phyloP scores from a whole-genome alignment of 2,113 vertebrate genomes.

The Syngnathus floridae region DNA sequence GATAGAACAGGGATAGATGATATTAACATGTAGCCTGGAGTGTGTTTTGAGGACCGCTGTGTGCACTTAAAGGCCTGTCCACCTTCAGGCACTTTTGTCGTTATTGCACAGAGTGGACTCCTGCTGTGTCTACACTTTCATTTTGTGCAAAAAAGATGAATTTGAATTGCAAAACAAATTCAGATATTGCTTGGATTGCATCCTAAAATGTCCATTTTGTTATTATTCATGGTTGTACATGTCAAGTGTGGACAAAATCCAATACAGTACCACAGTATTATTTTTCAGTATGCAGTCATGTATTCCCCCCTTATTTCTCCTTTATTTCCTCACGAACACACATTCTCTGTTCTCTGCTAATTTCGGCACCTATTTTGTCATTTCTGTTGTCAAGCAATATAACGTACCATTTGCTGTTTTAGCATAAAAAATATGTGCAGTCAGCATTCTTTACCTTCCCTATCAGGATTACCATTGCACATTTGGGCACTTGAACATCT shows the following conservation, averaged over 20 bases:
- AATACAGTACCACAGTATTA: background rate
- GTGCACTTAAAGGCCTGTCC: constrained; percentile 1
- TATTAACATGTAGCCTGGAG: background rate
- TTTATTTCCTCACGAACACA: background rate
- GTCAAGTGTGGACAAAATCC: background rate
- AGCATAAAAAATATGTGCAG: too few relatives aligned
- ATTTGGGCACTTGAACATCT: too few relatives aligned
- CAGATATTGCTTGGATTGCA: background rate
- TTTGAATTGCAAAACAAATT: background rate
- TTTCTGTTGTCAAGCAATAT: background rate
- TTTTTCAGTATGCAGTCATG: too few relatives aligned
- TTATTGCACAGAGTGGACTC: constrained; percentile 32
- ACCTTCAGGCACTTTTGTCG: constrained; percentile 25
- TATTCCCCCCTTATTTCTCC: too few relatives aligned
- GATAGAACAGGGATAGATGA: background rate
- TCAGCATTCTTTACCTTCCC: too few relatives aligned
- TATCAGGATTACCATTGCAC: too few relatives aligned
- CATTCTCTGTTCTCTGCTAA: background rate
- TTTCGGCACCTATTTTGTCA: background rate
- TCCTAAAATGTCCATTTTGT: background rate
- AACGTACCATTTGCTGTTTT: background rate
- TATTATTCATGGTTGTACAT: background rate
- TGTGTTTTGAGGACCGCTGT: background rate
- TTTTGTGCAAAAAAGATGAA: background rate
- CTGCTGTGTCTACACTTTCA: constrained; percentile 21